Percentiles rank a stretch among this genome's conserved stretches.
Evolutionary conservation across 2,797 vertebrate genomes (phyloP).

Genomic region (Anguilla marmorata): DNA sequence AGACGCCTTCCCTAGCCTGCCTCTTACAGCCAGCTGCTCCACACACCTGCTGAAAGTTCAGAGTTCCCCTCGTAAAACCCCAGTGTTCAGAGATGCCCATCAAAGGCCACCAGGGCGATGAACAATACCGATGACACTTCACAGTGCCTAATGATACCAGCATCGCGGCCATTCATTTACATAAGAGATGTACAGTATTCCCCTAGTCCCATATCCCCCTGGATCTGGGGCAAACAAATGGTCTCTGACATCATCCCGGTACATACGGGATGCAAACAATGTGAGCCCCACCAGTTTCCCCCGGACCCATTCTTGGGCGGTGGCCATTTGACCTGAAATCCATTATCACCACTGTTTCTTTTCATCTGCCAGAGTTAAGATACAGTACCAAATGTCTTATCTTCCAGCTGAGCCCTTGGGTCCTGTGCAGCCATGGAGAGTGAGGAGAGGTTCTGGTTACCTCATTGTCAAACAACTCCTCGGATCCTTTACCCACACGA

Average conservation of each 20-base stretch:
- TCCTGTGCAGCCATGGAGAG: constrained; percentile 23
- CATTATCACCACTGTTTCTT: constrained; percentile 37
- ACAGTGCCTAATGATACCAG: constrained; percentile 70
- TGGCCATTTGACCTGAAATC: constrained; percentile 49
- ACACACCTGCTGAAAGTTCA: constrained; percentile 71
- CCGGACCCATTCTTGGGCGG: constrained; percentile 36
- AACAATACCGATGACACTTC: constrained; percentile 66
- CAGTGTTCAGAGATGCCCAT: constrained; percentile 55
- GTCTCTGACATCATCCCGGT: constrained; percentile 36
- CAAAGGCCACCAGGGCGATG: constrained; percentile 63
- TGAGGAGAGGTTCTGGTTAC: constrained; percentile 52
- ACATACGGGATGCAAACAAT: constrained; percentile 42
- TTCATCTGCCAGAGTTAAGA: constrained; percentile 27
- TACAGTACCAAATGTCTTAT: constrained; percentile 38
- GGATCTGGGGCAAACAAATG: constrained; percentile 32
- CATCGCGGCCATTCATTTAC: constrained; percentile 59
- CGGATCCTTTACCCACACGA: constrained; percentile 54
- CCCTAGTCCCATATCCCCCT: constrained; percentile 6
- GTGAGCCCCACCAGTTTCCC: constrained; percentile 22
- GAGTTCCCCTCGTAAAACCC: constrained; percentile 63
- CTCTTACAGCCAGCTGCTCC: constrained; percentile 67
- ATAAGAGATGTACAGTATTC: constrained; percentile 39
- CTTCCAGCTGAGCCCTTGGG: constrained; percentile 1
- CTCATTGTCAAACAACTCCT: constrained; percentile 60
- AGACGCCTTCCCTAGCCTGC: constrained; percentile 61